phyloP scores from a whole-genome alignment of 2,113 vertebrate species.

The Labeo catla region DNA sequence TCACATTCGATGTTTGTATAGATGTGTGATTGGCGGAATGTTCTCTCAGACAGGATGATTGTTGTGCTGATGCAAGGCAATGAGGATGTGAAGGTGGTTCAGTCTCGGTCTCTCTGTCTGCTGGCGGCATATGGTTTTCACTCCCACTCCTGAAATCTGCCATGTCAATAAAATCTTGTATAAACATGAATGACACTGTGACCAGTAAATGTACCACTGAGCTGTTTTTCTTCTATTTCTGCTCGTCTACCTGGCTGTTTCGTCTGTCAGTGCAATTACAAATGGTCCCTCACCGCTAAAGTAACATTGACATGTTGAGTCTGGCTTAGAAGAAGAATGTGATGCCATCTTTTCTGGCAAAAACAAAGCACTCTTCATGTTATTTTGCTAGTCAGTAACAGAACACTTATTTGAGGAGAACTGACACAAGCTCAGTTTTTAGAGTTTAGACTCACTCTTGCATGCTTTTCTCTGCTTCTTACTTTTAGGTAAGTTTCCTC shows the following conservation, averaged over 20 bases:
- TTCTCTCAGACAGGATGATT: background rate
- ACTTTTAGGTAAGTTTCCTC: constrained; percentile 6
- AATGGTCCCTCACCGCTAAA: background rate
- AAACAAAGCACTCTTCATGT: constrained; percentile 26
- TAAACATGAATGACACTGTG: background rate
- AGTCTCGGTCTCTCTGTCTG: background rate
- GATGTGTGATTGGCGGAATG: background rate
- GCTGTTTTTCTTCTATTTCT: background rate
- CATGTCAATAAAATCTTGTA: constrained; percentile 5
- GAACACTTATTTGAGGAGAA: background rate
- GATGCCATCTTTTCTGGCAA: constrained; percentile 15
- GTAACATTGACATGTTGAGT: constrained; percentile 19
- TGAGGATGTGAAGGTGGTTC: background rate
- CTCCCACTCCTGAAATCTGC: constrained; percentile 17
- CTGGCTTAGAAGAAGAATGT: constrained; percentile 1
- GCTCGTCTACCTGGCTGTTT: background rate
- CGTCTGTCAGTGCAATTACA: background rate
- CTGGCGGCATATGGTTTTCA: background rate
- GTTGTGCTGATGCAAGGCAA: background rate
- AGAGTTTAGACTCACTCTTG: background rate
- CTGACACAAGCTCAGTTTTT: background rate
- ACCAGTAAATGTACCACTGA: background rate
- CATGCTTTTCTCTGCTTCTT: background rate
- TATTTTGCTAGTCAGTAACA: constrained; percentile 5
- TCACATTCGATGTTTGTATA: background rate